Base-by-base conservation (phyloP, 1,140 invertebrate species). In the Drosophila parvula region DNA sequence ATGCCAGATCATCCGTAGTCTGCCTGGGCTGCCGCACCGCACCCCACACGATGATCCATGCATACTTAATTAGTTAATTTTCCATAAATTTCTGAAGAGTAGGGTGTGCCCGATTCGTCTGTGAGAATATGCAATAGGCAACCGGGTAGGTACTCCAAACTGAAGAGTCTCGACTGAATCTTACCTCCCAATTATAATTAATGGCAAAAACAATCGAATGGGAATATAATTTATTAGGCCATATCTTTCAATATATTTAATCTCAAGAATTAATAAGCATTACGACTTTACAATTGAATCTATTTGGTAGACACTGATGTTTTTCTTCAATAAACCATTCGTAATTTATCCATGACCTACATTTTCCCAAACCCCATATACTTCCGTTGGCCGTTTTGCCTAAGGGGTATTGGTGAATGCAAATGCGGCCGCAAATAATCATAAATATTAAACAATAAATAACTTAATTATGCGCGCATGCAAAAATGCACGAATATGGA, bases 21-120 rank as follows among this genome's bases (percentile, higher is more conserved):
- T 43, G 56, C 34, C 63, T 50, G 18, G 30, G 47, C 38, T 59
- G 36, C 30, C 40, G 47, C 51, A 34, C 60, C 68, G 43, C 82
- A 43, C 75, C 75, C 65, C 74, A 60, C 47, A 68, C 36, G 62
- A 44, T 59, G 75, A 64, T 57, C 75, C 28, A 53, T 76, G 82
- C 75, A 85, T 85, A 88, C 59, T 73, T 82, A 79, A 85, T 85
- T 85, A 79, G 50, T 56, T 71, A 68, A 79, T 82, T 88, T 84
- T 47, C 59, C 62, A 80, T 84, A 73, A 58, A 60, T 61, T 44
- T 58, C 36, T 27, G 22, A 44, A 22, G 22, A 30, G 30, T 16
- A 53, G 53, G 71, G 70, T 50, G 70, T 57, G 59, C 40, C 59
- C 27, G n/a, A 18, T 40, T 48, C 30, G 40, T 41, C 60, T 78